Conservation (phyloP, 1,140 invertebrate genomes). For the Leguminivora glycinivorella region DNA sequence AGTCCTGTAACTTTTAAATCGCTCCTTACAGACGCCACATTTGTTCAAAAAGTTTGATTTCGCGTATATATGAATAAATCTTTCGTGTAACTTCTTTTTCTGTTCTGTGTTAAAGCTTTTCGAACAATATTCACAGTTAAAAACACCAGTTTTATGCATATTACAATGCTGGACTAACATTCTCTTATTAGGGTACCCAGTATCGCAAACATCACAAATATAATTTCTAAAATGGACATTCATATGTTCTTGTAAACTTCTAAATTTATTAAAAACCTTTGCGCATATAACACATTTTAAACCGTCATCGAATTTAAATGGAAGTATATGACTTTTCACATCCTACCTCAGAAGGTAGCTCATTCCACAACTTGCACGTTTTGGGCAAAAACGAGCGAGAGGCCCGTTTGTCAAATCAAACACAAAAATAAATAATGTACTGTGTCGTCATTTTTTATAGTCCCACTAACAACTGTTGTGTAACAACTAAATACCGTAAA, state of each 20-base stretch:
- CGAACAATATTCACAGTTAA: slow-evolving; percentile 48
- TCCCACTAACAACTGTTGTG: too few species aligned
- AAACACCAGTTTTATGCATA: slow-evolving; percentile 49
- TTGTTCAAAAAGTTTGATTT: slow-evolving; percentile 42
- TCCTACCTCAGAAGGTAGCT: too few species aligned
- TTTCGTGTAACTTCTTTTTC: slow-evolving; percentile 54
- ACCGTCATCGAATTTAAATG: slow-evolving; percentile 45
- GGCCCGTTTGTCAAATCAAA: too few species aligned
- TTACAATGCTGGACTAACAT: slow-evolving; percentile 45
- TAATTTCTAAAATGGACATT: slow-evolving; percentile 58
- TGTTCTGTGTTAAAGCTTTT: slow-evolving; percentile 51
- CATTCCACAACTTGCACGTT: too few species aligned
- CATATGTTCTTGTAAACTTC: slow-evolving; percentile 58
- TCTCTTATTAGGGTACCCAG: slow-evolving; percentile 50
- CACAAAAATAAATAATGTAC: too few species aligned
- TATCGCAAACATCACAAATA: slow-evolving; percentile 53
- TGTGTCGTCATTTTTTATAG: too few species aligned
- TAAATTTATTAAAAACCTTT: slow-evolving; percentile 54
- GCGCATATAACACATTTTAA: slow-evolving; percentile 51
- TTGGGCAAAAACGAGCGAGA: too few species aligned
- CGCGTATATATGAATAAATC: slow-evolving; percentile 48
- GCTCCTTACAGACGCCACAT: slow-evolving; percentile 55
- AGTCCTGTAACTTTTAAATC: slow-evolving; percentile 48
- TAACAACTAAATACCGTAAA: too few species aligned
- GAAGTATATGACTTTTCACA: slow-evolving; percentile 46